Conservation (phyloP, 2,797 vertebrate species). For the Danio aesculapii region DNA sequence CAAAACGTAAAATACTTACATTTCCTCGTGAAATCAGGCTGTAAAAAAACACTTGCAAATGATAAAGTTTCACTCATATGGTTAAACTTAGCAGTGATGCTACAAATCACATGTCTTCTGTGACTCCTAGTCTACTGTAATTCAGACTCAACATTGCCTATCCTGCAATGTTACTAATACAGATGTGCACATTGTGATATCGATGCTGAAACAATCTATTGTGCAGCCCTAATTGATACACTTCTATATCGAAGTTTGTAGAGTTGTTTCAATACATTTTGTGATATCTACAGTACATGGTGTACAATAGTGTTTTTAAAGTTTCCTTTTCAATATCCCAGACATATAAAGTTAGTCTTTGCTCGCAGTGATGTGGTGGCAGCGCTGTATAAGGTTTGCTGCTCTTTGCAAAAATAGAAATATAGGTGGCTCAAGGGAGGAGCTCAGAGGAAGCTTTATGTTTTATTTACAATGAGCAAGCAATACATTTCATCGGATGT, state of each 20-base stretch:
- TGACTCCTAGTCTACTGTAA: no score
- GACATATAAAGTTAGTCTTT: constrained; percentile 57
- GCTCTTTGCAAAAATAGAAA: constrained; percentile 76
- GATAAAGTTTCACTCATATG: no score
- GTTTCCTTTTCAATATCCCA: constrained; percentile 52
- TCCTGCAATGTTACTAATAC: no score
- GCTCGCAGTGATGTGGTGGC: constrained; percentile 54
- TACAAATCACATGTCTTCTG: no score
- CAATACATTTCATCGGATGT: constrained; percentile 78
- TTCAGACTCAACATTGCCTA: no score
- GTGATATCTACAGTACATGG: constrained; percentile 49
- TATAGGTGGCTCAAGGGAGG: constrained; percentile 75
- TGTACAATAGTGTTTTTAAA: constrained; percentile 54
- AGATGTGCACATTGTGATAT: no score
- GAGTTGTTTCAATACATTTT: constrained; percentile 43
- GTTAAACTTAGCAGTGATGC: no score
- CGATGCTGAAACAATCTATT: no score
- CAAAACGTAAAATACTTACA: no score
- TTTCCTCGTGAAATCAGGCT: no score
- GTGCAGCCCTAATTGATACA: no score
- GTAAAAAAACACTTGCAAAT: no score
- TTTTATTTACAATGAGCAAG: constrained; percentile 91
- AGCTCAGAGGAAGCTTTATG: constrained; percentile 78
- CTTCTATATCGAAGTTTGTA: constrained; percentile 44
- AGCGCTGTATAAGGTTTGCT: constrained; percentile 69